These are phyloP conservation scores for Enteromius treurensis DNA, from an alignment of 2,797 vertebrate genomes.

Conservation along the genomic window DNA sequence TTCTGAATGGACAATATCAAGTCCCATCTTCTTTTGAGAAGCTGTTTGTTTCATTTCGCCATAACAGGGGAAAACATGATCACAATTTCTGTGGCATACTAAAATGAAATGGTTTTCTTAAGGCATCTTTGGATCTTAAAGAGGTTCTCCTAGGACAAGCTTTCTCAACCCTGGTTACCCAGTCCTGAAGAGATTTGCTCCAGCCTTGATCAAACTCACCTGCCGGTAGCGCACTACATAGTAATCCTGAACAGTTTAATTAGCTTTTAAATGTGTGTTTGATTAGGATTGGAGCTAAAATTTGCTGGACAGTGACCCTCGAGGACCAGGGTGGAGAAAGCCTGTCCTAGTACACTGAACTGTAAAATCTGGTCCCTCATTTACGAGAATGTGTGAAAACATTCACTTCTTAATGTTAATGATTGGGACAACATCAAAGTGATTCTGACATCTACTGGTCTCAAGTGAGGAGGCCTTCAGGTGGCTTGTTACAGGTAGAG, in stretches of 20 bases:
- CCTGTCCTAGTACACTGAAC: background rate
- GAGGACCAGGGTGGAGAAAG: background rate
- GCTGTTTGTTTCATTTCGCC: background rate
- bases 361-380: background rate
- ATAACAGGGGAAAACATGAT: background rate
- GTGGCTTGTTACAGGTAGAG: background rate
- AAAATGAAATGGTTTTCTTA: background rate
- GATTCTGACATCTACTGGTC: background rate
- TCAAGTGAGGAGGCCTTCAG: background rate
- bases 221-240: too few species aligned
- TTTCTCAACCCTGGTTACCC: too few species aligned
- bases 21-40: background rate
- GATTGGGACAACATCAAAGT: background rate
- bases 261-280: too few species aligned
- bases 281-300: too few species aligned
- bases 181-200: too few species aligned
- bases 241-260: too few species aligned
- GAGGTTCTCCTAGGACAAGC: background rate
- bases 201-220: too few species aligned
- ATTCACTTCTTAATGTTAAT: background rate
- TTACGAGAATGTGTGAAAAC: conserved; percentile 11
- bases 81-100: background rate
- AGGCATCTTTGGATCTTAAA: background rate
- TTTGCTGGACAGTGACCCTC: background rate
- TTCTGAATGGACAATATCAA: background rate